Base-by-base conservation (phyloP, 2,888 invertebrate genomes). In the Leptinotarsa tumamoca region DNA sequence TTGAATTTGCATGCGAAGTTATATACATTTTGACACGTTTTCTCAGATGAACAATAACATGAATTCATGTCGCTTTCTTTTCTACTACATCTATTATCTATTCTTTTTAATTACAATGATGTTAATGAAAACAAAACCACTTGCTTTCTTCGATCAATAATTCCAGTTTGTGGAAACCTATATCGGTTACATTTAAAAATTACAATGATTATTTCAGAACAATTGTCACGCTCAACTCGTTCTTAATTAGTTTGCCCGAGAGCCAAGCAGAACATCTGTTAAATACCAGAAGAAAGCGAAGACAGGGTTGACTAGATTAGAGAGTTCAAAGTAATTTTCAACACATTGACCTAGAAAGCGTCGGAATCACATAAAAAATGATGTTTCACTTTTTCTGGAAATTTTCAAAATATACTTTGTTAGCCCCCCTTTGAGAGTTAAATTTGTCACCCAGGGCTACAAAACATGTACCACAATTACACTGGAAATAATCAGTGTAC, bases 131-230 rank as follows among this genome's bases (percentile, higher is more conserved):
- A 17, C 33, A 43, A 43, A 63, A 33, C 10, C n/a, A 17, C 63
- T 63, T 58, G 70, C 69, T 69, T 70, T 58, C 58, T 70, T 70
- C 58, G 13, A 70, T 70, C 61, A 49, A 50, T 70, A 23, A 70
- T 58, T 61, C 21, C 21, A 18, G 58, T 14, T 43, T 21, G 13
- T 10, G 14, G 27, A n/a, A n/a, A 43, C 21, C 15, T 58, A 17
- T 70, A 49, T 58, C 49, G 49, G 49, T 61, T 21, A 33, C 61
- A 58, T 23, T 70, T 15, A 14, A 70, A 50, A 27, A 15, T 58
- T 52, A 52, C 54, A 50, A n/a, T 69, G 7, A 51, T 70, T 70
- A 21, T 70, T 43, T 15, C 23, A 21, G 51, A 50, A 58, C 43
- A 54, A 69, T 69, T 70, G 70, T 49, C 49, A 58, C 43, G 70